Evolutionary conservation across 2,888 invertebrate genomes (phyloP).

Genomic region (Kuschelorhynchus macadamiae): DNA sequence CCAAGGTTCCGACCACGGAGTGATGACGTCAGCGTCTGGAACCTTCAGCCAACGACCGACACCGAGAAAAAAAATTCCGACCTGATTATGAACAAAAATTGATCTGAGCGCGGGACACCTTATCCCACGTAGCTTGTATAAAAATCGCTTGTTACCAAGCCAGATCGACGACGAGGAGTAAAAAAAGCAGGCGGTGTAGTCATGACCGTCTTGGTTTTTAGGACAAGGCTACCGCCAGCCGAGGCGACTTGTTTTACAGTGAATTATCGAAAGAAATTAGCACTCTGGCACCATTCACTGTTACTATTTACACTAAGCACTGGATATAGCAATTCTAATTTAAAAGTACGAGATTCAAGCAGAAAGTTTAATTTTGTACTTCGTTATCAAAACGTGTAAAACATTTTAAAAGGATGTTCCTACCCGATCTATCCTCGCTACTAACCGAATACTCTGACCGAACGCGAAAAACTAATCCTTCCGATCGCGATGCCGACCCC

Average conservation of each 20-base stretch:
- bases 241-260: conserved; percentile 35
- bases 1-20: conserved; percentile 61
- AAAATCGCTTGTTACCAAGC: conserved; percentile 49
- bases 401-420: conserved; percentile 8
- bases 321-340: not conserved
- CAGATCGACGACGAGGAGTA: conserved; percentile 34
- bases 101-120: conserved; percentile 42
- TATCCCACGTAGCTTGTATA: conserved; percentile 47
- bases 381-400: not conserved
- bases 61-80: conserved; percentile 43
- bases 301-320: conserved; percentile 37
- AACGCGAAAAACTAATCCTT: conserved; percentile 29
- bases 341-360: too few species aligned
- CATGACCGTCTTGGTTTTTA: conserved; percentile 50
- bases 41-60: conserved; percentile 53
- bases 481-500: conserved; percentile 26
- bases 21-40: conserved; percentile 65
- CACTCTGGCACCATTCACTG: conserved; percentile 38
- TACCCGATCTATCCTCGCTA: not conserved
- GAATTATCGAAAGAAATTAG: conserved; percentile 34
- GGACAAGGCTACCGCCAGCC: conserved; percentile 48
- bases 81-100: conserved; percentile 41
- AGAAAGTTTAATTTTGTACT: too few species aligned
- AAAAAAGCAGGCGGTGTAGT: conserved; percentile 47
- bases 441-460: conserved; percentile 22